phyloP scores from a whole-genome alignment of 1,140 invertebrate species.

The Drosophila sproati region DNA sequence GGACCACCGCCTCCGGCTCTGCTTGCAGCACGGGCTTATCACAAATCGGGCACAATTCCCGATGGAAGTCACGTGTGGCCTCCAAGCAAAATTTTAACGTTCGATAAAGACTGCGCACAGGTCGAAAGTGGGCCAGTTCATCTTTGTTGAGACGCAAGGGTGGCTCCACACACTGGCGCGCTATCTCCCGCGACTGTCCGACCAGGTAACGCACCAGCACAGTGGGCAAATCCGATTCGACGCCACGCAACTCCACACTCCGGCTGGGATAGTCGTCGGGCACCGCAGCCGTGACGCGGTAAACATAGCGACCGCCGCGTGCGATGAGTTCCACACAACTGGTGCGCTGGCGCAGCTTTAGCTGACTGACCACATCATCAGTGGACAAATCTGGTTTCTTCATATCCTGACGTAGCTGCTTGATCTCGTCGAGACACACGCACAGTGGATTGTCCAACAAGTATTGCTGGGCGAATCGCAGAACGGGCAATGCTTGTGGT shows the following conservation, averaged over 20 bases:
- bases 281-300: constrained; percentile 87
- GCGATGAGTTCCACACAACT: constrained; percentile 88
- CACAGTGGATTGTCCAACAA: constrained; percentile 90
- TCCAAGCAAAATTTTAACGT: constrained; percentile 88
- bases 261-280: constrained; percentile 89
- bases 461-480: constrained; percentile 89
- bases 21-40: constrained; percentile 87
- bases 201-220: constrained; percentile 87
- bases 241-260: constrained; percentile 87
- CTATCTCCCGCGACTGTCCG: constrained; percentile 89
- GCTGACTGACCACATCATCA: constrained; percentile 39
- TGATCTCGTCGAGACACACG: constrained; percentile 91
- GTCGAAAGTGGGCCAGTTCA: constrained; percentile 86
- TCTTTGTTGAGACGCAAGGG: constrained; percentile 86
- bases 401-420: constrained; percentile 86
- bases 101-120: constrained; percentile 87
- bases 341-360: constrained; percentile 90
- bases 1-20: constrained; percentile 86
- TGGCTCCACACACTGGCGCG: constrained; percentile 89
- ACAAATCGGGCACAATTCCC: constrained; percentile 88
- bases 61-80: constrained; percentile 87
- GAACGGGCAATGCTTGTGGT: constrained; percentile 86
- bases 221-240: constrained; percentile 89
- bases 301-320: constrained; percentile 87
- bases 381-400: constrained; percentile 39